Conservation (phyloP, 1,140 invertebrate genomes). For the Drosophila bocqueti region DNA sequence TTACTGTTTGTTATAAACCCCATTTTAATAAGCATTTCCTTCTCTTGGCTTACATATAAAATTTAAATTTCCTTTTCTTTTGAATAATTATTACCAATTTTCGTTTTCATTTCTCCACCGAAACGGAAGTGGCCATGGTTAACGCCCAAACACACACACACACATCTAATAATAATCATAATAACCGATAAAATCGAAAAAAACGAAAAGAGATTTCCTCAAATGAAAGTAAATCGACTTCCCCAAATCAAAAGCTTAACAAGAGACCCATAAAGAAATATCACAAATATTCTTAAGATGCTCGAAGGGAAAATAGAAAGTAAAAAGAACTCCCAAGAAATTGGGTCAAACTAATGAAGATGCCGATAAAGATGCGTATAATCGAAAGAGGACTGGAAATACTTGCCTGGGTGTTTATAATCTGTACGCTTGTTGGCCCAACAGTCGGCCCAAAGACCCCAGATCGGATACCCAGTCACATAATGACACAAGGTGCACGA, state of each 20-base stretch:
- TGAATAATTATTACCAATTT: conserved; percentile 23
- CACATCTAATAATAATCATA: conserved; percentile 17
- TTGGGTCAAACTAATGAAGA: conserved; percentile 80
- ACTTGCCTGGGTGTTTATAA: conserved; percentile 64
- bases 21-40: neutral
- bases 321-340: conserved; percentile 66
- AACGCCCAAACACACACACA: conserved; percentile 17
- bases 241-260: conserved; percentile 35
- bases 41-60: neutral
- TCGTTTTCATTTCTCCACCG: conserved; percentile 3
- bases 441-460: conserved; percentile 32
- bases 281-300: conserved; percentile 52
- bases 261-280: conserved; percentile 40
- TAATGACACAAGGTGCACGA: conserved; percentile 76
- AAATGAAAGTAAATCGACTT: conserved; percentile 76
- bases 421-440: conserved; percentile 68
- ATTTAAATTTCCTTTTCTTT: conserved; percentile 2
- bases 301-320: conserved; percentile 75
- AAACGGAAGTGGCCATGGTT: conserved; percentile 48
- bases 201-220: conserved; percentile 37
- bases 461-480: conserved; percentile 17
- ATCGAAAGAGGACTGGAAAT: conserved; percentile 60
- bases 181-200: conserved; percentile 20
- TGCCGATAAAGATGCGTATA: conserved; percentile 72
- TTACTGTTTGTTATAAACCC: neutral